Percentiles rank a stretch among this genome's conserved stretches.
These are phyloP conservation scores for Clostera curtula DNA, from an alignment of 2,888 invertebrate genomes.

Conservation along the genomic window DNA sequence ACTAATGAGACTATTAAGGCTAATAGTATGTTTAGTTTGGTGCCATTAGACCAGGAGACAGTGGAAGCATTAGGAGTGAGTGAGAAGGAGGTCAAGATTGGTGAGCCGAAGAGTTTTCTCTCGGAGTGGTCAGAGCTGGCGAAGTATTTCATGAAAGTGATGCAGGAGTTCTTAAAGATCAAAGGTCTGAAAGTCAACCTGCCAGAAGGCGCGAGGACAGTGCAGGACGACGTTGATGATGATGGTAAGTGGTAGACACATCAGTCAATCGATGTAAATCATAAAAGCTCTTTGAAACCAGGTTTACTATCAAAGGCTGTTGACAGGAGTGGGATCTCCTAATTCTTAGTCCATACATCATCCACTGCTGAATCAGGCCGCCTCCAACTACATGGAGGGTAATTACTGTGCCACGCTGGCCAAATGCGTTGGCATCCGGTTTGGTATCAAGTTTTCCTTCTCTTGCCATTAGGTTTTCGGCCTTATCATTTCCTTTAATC, in stretches of 20 bases:
- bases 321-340: too few relatives aligned
- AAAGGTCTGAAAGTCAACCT: constrained; percentile 57
- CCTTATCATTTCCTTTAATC: too few relatives aligned
- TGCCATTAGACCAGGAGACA: constrained; percentile 51
- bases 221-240: constrained; percentile 48
- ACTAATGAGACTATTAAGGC: constrained; percentile 54
- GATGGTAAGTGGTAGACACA: constrained; percentile 36
- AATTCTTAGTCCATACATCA: too few relatives aligned
- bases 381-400: too few relatives aligned
- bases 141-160: constrained; percentile 55
- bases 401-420: too few relatives aligned
- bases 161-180: constrained; percentile 57
- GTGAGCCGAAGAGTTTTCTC: constrained; percentile 47
- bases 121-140: constrained; percentile 65
- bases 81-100: constrained; percentile 27
- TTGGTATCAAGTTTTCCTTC: too few relatives aligned
- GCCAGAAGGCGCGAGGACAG: constrained; percentile 61
- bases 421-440: too few relatives aligned
- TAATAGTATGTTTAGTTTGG: constrained; percentile 49
- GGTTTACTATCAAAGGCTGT: too few relatives aligned
- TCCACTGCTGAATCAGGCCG: too few relatives aligned
- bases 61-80: constrained; percentile 35
- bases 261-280: too few relatives aligned
- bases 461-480: too few relatives aligned
- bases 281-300: too few relatives aligned